Evolutionary conservation across 2,113 vertebrate genomes (phyloP).

Genomic region (Labeo catla): DNA sequence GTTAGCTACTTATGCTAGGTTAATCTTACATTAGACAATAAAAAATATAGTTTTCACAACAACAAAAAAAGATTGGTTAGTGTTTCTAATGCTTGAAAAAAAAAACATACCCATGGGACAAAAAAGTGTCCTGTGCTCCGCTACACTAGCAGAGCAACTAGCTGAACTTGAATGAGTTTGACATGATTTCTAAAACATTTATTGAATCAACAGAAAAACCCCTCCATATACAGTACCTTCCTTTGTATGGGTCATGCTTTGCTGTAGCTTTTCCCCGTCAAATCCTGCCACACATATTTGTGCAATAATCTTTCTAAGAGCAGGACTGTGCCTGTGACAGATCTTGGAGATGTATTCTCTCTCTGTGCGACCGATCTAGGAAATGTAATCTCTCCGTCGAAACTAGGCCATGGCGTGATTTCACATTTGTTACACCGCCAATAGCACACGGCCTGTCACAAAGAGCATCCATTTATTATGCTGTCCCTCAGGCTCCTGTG

Average conservation of each 20-base stretch:
- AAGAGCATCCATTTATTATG: constrained; percentile 50
- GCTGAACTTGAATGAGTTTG: not conserved
- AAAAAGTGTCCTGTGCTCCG: not conserved
- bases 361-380: not conserved
- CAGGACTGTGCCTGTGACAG: not conserved
- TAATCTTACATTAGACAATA: too few relatives aligned
- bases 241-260: not conserved
- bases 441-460: constrained; percentile 43
- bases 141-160: not conserved
- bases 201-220: not conserved
- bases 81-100: not conserved
- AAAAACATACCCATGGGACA: not conserved
- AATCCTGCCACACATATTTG: not conserved
- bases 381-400: constrained; percentile 43
- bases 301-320: constrained; percentile 19
- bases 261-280: not conserved
- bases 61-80: not conserved
- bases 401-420: constrained; percentile 50
- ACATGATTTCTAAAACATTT: not conserved
- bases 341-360: constrained; percentile 30
- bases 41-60: not conserved
- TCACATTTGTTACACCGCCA: constrained; percentile 52
- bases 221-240: not conserved
- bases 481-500: constrained; percentile 28
- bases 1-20: too few relatives aligned